These are phyloP conservation scores for Notamacropus eugenii DNA, from an alignment of 2,797 vertebrate genomes.

Conservation along the genomic window DNA sequence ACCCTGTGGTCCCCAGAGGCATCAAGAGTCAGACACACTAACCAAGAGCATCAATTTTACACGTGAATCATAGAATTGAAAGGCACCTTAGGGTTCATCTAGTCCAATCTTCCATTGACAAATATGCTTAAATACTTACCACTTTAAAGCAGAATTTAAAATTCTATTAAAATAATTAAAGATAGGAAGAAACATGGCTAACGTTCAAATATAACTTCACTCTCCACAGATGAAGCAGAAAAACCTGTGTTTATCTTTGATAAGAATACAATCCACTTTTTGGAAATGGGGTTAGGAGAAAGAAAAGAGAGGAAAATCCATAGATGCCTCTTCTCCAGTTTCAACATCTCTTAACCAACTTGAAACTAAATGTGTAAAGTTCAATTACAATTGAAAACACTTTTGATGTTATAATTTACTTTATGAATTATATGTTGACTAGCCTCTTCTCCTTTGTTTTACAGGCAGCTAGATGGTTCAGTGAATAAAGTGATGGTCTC, in stretches of 20 bases:
- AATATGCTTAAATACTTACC: slow-evolving; percentile 21
- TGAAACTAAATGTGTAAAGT: neutral
- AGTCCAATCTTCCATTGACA: neutral
- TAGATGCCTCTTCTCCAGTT: neutral
- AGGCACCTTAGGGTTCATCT: neutral
- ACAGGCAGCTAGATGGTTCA: neutral
- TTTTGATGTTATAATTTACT: neutral
- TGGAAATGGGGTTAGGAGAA: neutral
- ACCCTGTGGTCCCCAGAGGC: neutral
- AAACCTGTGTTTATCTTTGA: neutral
- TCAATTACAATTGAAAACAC: neutral
- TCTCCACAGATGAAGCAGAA: neutral
- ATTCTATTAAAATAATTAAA: neutral
- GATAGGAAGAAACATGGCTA: slow-evolving; percentile 30
- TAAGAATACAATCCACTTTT: neutral
- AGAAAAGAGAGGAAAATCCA: neutral
- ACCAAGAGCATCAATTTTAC: neutral
- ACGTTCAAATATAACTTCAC: slow-evolving; percentile 22
- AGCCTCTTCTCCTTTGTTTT: neutral
- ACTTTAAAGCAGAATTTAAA: slow-evolving; percentile 28
- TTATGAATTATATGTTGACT: neutral
- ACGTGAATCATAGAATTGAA: neutral
- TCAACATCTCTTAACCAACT: neutral
- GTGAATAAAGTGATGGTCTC: neutral
- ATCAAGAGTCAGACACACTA: neutral